Evolutionary conservation across 2,113 vertebrate genomes (phyloP), one percentile per base, ranked within the genome.

Genomic region (Anarrhichthys ocellatus): DNA sequence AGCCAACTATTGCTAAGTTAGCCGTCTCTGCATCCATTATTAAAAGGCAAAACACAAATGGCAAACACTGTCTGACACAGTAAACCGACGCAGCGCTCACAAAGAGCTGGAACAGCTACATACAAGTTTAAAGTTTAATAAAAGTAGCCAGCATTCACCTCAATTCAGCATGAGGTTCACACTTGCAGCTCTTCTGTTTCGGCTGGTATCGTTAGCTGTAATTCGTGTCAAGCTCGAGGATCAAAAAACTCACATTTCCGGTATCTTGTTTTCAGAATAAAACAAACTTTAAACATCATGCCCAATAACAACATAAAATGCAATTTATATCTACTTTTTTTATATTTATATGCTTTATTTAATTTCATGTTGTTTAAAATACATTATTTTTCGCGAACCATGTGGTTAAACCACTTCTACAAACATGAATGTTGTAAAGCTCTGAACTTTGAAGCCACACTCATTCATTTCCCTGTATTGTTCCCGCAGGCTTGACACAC

Each of bases 111-210:
- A 50, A 9, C 17, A 58, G 29, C 20, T 20, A 9, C 5, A 56
- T 2, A 17, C 56, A 70, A 17, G 2, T 8, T 11, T 6, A 1
- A 24, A 34, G 54, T 54, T 20, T 32, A 77, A 76, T 32, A 34
- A 2, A 4, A 44, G 17, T 36, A n/a, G 3, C 14, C 18, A 13
- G 4, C 14, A 34, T 46, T 74, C 27, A 76, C 56, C 62, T 62
- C 46, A 59, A 1, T 58, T 56, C 44, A 44, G 42, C 87, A 87
- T 86, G 83, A 69, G 86, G 40, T 83, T 73, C 32, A 40, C 74
- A 59, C 71, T 61, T 17, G 24, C 4, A 22, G 69, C n/a, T 14
- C 10, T 1, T 34, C 54, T 34, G 77, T 5, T 75, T 75, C 73
- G 72, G 78, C 40, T 63, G 46, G 61, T 24, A 64, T 22, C 4